Evolutionary conservation across 2,888 invertebrate genomes (phyloP), one percentile per base, ranked within the genome.

Genomic region (Drosophila mulleri): DNA sequence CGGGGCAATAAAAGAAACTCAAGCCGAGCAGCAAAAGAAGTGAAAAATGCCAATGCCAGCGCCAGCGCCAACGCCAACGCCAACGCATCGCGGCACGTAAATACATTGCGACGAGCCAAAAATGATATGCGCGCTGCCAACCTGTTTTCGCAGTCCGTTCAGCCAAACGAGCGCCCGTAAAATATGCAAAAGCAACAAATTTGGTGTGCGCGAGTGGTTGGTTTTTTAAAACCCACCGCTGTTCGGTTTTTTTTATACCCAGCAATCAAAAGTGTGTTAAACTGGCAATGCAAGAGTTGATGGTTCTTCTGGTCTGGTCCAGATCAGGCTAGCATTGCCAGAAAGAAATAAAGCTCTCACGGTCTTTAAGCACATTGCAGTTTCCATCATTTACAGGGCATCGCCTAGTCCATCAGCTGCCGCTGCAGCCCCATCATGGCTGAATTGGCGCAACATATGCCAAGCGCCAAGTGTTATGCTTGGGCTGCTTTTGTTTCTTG

Each of bases 361-460:
- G 14, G 2, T 14, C 1, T 39, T 2, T 12, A 11, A 14, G 2
- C 44, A 20, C 9, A 12, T 20, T 18, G 8, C 32, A 2, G 9
- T 11, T 9, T 32, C 9, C 3, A 1, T 32, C 32, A 32, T 12
- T 11, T 26, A 32, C 41, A 68, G 75, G 61, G 71, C 75, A 80
- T 61, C 18, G 7, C 0, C 0, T 2, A 37, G 80, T 62, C 18
- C 8, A 8, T 39, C 60, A 56, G 1, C 12, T 58, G 68, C 12
- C 56, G 68, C 29, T 44, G 42, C 26, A 14, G 45, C 3, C 1
- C 3, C 12, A 71, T 88, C 78, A 88, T 84, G 89, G 78, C 75
- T 88, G 81, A 86, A 88, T 86, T 89, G 86, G 64, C 72, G 71
- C 79, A 89, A 83, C 88, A 86, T 86, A 86, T 88, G 88, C 78